phyloP scores from a whole-genome alignment of 2,113 vertebrate genomes.

The Apteryx mantelli region DNA sequence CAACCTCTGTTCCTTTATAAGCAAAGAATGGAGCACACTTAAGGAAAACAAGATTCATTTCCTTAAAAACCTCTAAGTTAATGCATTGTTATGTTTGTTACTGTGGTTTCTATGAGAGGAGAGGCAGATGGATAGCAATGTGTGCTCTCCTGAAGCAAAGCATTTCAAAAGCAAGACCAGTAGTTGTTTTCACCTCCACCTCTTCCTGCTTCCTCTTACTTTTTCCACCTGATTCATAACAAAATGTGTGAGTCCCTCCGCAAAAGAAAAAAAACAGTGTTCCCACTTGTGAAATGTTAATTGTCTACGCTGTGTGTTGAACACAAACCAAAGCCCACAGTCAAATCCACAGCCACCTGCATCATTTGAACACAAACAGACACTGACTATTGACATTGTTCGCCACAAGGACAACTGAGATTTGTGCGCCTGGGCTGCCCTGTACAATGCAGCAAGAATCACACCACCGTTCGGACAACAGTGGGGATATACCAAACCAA shows the following conservation, averaged over 20 bases:
- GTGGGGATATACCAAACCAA: not conserved
- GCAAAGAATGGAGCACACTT: not conserved
- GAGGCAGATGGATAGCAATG: not conserved
- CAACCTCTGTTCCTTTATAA: not conserved
- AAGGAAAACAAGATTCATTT: slow-evolving; percentile 49
- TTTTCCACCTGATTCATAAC: not conserved
- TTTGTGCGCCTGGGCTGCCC: not conserved
- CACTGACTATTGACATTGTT: rapidly evolving
- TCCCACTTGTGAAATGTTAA: not conserved
- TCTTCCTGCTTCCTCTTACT: not conserved
- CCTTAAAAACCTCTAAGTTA: slow-evolving; percentile 29
- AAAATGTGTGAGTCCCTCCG: not conserved
- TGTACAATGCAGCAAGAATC: not conserved
- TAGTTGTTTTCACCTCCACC: not conserved
- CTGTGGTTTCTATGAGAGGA: slow-evolving; percentile 18
- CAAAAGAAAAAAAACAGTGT: not conserved
- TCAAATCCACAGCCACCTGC: not conserved
- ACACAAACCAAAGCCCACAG: rapidly evolving
- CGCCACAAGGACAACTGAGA: rapidly evolving
- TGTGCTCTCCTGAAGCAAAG: not conserved
- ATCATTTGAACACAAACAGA: rapidly evolving
- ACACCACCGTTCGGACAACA: not conserved
- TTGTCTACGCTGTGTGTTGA: not conserved
- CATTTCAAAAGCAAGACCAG: not conserved
- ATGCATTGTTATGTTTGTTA: slow-evolving; percentile 10